A percentile compares a stretch with the other conserved stretches of the same genome.
Conservation (phyloP, 2,797 vertebrate species). For the Meriones psammophilus region DNA sequence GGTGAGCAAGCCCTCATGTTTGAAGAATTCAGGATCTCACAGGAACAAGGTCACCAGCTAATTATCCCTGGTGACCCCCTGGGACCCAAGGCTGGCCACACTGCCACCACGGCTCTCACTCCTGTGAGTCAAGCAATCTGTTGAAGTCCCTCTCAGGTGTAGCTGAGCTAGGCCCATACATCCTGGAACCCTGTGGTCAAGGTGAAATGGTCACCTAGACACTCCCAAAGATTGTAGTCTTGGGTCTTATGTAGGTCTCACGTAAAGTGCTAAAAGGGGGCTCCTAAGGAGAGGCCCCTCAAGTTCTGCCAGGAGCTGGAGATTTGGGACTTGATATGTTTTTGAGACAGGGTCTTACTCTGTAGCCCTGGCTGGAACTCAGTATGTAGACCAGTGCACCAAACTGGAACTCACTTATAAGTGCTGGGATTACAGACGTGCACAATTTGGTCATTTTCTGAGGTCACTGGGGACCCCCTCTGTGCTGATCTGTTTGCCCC, state of each 20-base stretch:
- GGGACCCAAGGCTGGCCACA: background rate
- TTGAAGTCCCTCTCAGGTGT: background rate
- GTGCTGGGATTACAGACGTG: background rate
- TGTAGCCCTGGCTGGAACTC: background rate
- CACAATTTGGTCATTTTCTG: background rate
- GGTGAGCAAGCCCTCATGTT: background rate
- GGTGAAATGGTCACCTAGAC: background rate
- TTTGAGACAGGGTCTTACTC: background rate
- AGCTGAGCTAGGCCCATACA: background rate
- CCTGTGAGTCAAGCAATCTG: background rate
- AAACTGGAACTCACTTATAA: background rate
- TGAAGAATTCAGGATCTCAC: background rate
- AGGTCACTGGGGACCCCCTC: background rate
- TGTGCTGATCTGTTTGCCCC: background rate
- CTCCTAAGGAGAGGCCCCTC: background rate
- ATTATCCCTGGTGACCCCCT: too few relatives aligned
- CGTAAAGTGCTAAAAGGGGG: background rate
- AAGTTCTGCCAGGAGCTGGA: background rate
- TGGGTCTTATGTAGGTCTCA: background rate
- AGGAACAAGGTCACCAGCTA: background rate
- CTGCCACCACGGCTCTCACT: background rate
- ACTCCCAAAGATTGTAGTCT: background rate
- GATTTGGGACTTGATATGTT: background rate
- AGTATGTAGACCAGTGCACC: background rate
- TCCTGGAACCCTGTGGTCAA: background rate